Evolutionary conservation across 1,140 invertebrate genomes (phyloP).

Genomic region (Bilobella aurantiaca): DNA sequence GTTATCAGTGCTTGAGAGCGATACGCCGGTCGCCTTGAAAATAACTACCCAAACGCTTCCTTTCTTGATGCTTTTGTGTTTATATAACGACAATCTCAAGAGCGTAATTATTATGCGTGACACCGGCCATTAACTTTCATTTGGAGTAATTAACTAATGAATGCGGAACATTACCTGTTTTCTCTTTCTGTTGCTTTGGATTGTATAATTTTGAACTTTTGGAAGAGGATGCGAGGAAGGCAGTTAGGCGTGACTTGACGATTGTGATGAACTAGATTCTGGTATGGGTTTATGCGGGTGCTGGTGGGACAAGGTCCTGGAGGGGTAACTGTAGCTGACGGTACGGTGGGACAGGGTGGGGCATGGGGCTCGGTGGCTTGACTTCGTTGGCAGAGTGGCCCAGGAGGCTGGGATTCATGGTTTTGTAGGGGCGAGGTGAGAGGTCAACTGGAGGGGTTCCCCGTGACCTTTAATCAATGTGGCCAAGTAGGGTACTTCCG

Average conservation of each 20-base stretch:
- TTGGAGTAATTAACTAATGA: neutral
- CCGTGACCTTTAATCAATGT: too few relatives aligned
- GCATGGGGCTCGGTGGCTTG: neutral
- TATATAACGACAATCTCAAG: too few relatives aligned
- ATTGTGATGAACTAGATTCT: neutral
- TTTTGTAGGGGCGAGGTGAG: neutral
- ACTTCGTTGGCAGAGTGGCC: neutral
- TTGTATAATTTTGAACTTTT: neutral
- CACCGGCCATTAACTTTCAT: neutral
- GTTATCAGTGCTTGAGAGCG: too few relatives aligned
- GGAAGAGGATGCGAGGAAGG: neutral
- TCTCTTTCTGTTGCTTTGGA: too few relatives aligned
- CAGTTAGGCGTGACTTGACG: neutral
- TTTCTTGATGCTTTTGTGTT: too few relatives aligned
- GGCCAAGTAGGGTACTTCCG: neutral
- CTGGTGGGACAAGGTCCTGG: neutral
- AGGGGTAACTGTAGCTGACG: neutral
- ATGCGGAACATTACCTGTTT: neutral
- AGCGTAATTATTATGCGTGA: neutral
- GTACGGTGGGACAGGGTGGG: neutral
- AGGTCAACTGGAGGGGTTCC: too few relatives aligned
- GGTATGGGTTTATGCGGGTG: neutral
- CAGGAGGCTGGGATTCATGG: neutral
- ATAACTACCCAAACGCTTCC: too few relatives aligned
- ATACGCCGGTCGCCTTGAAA: too few relatives aligned